Evolutionary conservation across 37 sponge, comb jelly and placozoan species (phyloP).

Genomic region (Cliona cf. orientalis): DNA sequence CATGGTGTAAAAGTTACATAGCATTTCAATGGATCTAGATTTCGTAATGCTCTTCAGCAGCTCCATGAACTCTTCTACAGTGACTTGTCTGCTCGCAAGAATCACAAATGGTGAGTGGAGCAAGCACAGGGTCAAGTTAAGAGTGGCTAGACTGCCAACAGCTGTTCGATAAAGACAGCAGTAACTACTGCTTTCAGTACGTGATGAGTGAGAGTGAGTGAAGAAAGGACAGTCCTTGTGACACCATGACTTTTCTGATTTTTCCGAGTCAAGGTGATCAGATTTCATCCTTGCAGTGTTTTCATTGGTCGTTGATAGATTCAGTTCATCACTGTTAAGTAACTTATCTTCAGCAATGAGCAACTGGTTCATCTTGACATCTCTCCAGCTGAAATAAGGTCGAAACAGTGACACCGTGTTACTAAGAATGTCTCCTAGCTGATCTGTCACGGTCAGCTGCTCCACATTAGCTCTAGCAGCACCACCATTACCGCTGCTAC

Average conservation of each 20-base stretch:
- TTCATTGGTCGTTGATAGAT: neutral
- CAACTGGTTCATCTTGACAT: too few species aligned
- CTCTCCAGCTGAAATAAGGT: conserved; percentile 38
- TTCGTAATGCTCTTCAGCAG: neutral
- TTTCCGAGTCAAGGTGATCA: too few species aligned
- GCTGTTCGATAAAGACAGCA: neutral
- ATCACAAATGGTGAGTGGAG: conserved; percentile 6
- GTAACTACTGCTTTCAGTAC: neutral
- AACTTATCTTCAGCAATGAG: too few species aligned
- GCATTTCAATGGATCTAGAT: neutral
- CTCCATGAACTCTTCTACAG: neutral
- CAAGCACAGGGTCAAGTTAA: neutral
- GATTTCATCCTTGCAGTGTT: too few species aligned
- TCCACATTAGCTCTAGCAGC: neutral
- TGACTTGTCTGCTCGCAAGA: conserved; percentile 2
- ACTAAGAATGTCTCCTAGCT: neutral
- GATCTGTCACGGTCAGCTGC: neutral
- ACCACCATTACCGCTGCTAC: neutral
- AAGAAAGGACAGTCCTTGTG: neutral
- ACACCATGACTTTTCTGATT: too few species aligned
- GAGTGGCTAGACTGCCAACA: neutral
- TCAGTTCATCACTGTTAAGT: too few species aligned
- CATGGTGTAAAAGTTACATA: conserved; percentile 5
- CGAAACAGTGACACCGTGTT: conserved; percentile 32
- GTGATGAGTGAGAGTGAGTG: neutral